Percentiles rank a stretch among this genome's conserved stretches.
phyloP scores from a whole-genome alignment of 2,113 vertebrate species.

The Rhinopomastus cyanomelas region DNA sequence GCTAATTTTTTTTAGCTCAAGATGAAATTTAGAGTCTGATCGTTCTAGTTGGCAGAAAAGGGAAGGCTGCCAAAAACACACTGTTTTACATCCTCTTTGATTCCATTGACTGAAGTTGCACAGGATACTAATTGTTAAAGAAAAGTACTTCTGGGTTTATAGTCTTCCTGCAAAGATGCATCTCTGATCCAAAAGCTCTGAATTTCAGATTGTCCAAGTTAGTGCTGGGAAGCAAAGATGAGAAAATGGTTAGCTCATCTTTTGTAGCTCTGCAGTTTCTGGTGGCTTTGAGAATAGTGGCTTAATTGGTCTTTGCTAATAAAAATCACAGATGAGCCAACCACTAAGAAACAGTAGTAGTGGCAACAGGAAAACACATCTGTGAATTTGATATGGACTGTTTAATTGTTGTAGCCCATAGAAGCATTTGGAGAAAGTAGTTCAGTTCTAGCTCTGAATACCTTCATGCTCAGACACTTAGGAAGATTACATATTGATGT shows the following conservation, averaged over 20 bases:
- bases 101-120: constrained; percentile 29
- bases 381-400: not conserved
- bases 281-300: not conserved
- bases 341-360: not conserved
- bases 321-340: constrained; percentile 16
- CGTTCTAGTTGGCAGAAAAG: constrained; percentile 36
- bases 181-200: not conserved
- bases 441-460: not conserved
- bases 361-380: not conserved
- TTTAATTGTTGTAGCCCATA: not conserved
- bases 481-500: not conserved
- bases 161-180: not conserved
- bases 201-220: constrained; percentile 12
- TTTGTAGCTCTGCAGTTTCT: not conserved
- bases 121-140: not conserved
- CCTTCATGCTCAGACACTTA: not conserved
- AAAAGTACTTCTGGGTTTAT: not conserved
- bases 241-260: constrained; percentile 44
- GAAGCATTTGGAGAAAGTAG: not conserved
- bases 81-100: not conserved
- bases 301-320: constrained; percentile 35
- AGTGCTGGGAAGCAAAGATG: not conserved
- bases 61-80: constrained; percentile 25
- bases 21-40: constrained; percentile 40
- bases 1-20: constrained; percentile 33